Base-by-base conservation (phyloP, 2,888 invertebrate genomes). In the Galerucella pusilla region DNA sequence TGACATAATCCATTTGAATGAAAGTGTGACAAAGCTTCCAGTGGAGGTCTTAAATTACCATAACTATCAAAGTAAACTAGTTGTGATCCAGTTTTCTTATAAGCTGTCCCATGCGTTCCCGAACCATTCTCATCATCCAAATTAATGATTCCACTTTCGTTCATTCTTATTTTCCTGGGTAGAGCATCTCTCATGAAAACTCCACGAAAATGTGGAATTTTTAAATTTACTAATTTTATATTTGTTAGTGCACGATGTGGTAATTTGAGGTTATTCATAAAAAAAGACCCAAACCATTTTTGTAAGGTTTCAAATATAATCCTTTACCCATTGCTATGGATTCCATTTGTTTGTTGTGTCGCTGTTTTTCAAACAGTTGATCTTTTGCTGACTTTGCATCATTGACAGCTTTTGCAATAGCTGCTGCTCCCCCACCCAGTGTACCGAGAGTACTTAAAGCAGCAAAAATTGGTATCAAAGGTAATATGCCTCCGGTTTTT, bases 251-350 rank as follows among this genome's bases (percentile, higher is more conserved):
- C 7, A 10, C 12, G 45, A 1, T 65, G 9, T 7, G 49, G 49
- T 65, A 65, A 49, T 9, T 65, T 65, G 14, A 65, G 64, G 35
- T 65, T 46, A 46, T 16, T 65, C 20, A 46, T 12, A 46, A 46
- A 25, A 35, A 35, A n/a, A 63, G 25, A 28, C 63, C 63, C 1
- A 35, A 63, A 9, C 63, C 60, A 9, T 6, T 45, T 60, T 60
- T 60, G 20, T 60, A 60, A 16, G 45, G 64, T 64, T 35, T 64
- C 14, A 64, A n/a, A n/a, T 65, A 65, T 9, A 65, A 25, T 5
- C 46, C 64, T 69, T 72, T 61, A 71, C 67, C 66, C 45, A 45
- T 45, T 45, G 45, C 45, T 73, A 14, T 63, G 14, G 28, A 28
- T 28, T 46, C 65, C 65, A 45, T 65, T 64, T 12, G 7, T n/a